phyloP scores from a whole-genome alignment of 2,797 vertebrate species.

The Mergus octosetaceus region DNA sequence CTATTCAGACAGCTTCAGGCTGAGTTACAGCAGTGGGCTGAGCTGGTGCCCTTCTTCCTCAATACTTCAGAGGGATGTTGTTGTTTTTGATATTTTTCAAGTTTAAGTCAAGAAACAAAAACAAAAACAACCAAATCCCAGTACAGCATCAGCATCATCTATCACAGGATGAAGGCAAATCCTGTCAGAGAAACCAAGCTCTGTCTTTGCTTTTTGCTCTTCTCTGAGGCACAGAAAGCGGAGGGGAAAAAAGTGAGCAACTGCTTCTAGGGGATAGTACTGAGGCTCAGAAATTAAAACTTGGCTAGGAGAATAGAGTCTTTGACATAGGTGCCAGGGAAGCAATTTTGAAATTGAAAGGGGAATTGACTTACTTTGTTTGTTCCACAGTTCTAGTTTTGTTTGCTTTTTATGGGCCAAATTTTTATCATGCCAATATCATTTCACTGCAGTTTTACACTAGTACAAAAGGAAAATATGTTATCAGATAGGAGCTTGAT shows the following conservation, averaged over 20 bases:
- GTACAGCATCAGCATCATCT: background rate
- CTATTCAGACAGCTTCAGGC: background rate
- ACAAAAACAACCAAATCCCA: background rate
- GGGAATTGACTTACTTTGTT: background rate
- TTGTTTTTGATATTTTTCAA: background rate
- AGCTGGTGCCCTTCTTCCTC: background rate
- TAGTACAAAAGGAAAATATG: background rate
- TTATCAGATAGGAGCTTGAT: background rate
- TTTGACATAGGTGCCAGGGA: background rate
- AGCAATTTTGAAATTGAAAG: background rate
- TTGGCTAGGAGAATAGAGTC: background rate
- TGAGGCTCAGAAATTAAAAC: background rate
- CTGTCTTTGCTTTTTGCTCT: background rate
- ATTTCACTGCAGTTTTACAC: background rate
- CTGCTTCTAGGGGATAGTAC: background rate
- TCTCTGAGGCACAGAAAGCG: background rate
- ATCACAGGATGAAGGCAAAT: background rate
- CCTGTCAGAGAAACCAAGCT: background rate
- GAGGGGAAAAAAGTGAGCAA: background rate
- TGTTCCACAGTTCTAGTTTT: background rate
- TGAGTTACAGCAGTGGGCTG: background rate
- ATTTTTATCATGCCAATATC: background rate
- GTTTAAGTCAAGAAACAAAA: background rate
- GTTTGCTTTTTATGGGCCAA: background rate
- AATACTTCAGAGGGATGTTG: background rate